Conservation (phyloP, 2,113 vertebrate genomes). For the Brachyhypopomus occidentalis region DNA sequence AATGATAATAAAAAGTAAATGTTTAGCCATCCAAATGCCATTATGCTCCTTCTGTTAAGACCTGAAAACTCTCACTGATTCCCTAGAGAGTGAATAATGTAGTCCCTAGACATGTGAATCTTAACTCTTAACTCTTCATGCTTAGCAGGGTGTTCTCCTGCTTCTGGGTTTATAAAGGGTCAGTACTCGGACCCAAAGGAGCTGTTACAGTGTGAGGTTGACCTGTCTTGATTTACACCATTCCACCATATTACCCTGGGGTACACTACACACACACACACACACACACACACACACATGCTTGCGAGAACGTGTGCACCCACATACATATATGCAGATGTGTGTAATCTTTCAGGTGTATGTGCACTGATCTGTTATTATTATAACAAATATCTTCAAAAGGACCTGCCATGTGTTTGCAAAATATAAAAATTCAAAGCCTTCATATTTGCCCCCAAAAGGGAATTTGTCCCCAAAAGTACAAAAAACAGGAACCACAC, state of each 20-base stretch:
- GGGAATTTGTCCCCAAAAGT: too few species aligned
- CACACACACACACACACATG: slow-evolving; percentile 21
- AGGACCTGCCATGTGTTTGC: too few species aligned
- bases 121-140: slow-evolving; percentile 12
- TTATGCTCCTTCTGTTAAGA: neutral
- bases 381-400: too few species aligned
- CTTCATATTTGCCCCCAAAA: too few species aligned
- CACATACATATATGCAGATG: too few species aligned
- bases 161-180: slow-evolving; percentile 70
- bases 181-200: slow-evolving; percentile 61
- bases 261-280: slow-evolving; percentile 33
- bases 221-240: slow-evolving; percentile 70
- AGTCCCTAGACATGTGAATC: neutral
- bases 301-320: too few species aligned
- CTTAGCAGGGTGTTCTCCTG: slow-evolving; percentile 57
- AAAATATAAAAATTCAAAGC: too few species aligned
- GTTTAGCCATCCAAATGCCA: neutral
- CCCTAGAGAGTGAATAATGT: slow-evolving; percentile 21
- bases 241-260: slow-evolving; percentile 34
- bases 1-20: neutral
- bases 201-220: slow-evolving; percentile 56
- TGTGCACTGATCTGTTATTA: too few species aligned
- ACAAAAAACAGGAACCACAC: too few species aligned
- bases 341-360: too few species aligned
- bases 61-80: neutral